Base-by-base conservation (phyloP, 2,888 invertebrate species). In the Limnephilus rhombicus region DNA sequence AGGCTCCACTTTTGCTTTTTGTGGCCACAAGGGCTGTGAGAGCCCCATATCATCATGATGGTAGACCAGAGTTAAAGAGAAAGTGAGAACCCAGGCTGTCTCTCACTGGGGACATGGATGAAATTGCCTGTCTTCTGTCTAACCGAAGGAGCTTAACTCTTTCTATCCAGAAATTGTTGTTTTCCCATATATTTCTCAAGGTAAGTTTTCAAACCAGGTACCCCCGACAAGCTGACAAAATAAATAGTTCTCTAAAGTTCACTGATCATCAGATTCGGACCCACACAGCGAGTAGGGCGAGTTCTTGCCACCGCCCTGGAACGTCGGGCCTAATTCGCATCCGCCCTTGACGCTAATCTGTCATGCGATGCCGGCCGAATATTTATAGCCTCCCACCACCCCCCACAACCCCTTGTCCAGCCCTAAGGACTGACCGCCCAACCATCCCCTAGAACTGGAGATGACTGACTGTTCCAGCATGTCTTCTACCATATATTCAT, bases 321-420 rank as follows among this genome's bases (percentile, higher is more conserved):
- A 34, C 53, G 87, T 49, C 68, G 85, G 92, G 90, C 86, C 91
- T 91, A 91, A 92, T 92, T 93, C 91, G 88, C 91, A 92, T 91
- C 92, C 92, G 91, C 92, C 91, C 92, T 90, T 92, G 93, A 92
- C 93, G 93, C 92, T 93, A 93, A 93, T 93, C 93, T 92, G 93
- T 93, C 93, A 93, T 92, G 90, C 90, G 93, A 93, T 87, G 91
- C 93, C 93, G 92, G 92, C 91, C 80, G 91, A 93, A 92, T 92
- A 93, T 92, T 92, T 92, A 92, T 91, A 80, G 91, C 91, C 91
- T 31, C 88, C 68, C 45, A 68, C 80, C 80, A n/a, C 90, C 68
- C 68, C 11, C 18, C 24, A 68, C 7, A 80, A 24, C 86, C 18
- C 7, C 37, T 7, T 18, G 82, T 34, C 82, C 31, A 83, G 82